These are phyloP conservation scores for Cacatua alba DNA, from an alignment of 2,113 vertebrate species.

Conservation along the genomic window DNA sequence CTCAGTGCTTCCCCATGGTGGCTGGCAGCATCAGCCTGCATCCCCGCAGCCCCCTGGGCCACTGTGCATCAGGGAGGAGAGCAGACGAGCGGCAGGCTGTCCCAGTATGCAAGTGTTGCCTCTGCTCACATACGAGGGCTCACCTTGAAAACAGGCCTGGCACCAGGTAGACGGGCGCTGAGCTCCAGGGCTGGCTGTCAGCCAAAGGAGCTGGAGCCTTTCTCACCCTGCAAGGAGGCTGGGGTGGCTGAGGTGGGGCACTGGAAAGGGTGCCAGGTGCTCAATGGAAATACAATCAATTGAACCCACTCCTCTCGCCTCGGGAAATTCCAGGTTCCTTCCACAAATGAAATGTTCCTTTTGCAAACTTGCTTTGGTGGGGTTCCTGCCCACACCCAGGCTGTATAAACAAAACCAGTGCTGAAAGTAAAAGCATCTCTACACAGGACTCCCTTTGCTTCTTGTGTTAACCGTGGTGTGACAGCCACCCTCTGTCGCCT, in stretches of 20 bases:
- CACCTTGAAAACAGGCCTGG: neutral
- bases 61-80: neutral
- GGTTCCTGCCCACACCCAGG: neutral
- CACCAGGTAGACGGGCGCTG: neutral
- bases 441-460: neutral
- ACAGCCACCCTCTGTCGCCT: neutral
- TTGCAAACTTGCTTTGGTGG: conserved; percentile 41
- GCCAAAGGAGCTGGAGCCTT: neutral
- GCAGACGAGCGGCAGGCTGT: accelerated
- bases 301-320: neutral
- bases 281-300: neutral
- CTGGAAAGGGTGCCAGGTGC: neutral
- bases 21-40: neutral
- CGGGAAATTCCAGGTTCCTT: conserved; percentile 45
- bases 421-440: neutral
- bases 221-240: neutral
- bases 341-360: neutral
- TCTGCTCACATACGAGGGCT: neutral
- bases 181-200: neutral
- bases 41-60: neutral
- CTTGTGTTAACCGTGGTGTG: neutral
- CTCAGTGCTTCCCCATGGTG: neutral
- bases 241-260: neutral
- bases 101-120: accelerated
- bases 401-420: neutral